Percentiles rank a stretch among this genome's conserved stretches.
Conservation (phyloP, 64 coral and sea anemone genomes). For the Porites lutea region DNA sequence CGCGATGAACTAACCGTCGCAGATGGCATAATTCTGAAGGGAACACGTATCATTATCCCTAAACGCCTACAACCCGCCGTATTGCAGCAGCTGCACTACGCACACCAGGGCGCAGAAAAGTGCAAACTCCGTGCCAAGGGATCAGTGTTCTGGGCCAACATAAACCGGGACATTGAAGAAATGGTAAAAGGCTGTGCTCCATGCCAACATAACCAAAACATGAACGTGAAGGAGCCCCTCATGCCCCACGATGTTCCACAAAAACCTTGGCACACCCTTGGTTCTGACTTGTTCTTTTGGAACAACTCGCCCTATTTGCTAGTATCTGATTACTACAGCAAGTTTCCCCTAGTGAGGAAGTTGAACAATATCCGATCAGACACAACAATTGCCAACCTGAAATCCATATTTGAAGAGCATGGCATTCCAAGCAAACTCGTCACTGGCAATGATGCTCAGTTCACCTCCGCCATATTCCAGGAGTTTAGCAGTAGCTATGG, state of each 20-base stretch:
- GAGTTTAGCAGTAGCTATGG: too few species aligned
- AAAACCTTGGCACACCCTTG: slow-evolving; percentile 21
- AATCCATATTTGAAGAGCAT: too few species aligned
- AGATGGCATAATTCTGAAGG: slow-evolving; percentile 15
- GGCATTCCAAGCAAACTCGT: too few species aligned
- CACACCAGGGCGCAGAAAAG: slow-evolving; percentile 10
- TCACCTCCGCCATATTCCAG: too few species aligned
- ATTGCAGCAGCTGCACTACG: background rate
- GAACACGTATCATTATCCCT: background rate
- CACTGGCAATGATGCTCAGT: too few species aligned
- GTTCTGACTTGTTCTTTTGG: slow-evolving; percentile 1
- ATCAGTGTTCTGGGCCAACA: slow-evolving; percentile 51
- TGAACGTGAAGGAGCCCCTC: slow-evolving; percentile 27
- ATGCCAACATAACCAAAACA: slow-evolving; percentile 47
- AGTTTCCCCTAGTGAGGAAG: too few species aligned
- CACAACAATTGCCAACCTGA: too few species aligned
- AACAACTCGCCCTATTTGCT: slow-evolving; percentile 21
- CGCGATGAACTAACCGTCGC: background rate
- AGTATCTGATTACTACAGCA: slow-evolving; percentile 24
- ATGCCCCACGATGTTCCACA: slow-evolving; percentile 15
- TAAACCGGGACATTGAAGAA: slow-evolving; percentile 30
- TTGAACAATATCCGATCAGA: too few species aligned
- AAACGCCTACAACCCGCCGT: background rate
- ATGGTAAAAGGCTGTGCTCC: slow-evolving; percentile 34
- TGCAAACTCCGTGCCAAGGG: slow-evolving; percentile 35